Base-by-base conservation (phyloP, 2,888 invertebrate species). In the Diabrotica balteata region DNA sequence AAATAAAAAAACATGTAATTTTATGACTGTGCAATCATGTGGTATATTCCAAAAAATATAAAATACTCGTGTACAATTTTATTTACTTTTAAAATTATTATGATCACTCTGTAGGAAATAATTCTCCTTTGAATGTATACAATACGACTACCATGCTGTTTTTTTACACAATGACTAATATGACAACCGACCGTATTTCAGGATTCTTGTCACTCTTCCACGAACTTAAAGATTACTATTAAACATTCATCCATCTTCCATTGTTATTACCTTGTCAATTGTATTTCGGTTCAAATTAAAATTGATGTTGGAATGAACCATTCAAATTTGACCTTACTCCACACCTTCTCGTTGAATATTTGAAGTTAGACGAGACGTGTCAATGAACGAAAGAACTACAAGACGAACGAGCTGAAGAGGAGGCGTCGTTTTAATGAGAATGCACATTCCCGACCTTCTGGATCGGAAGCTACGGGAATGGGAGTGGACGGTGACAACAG, bases 381-480 rank as follows among this genome's bases (percentile, higher is more conserved):
- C 63, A 49, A 63, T 32, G 63, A 63, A 55, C 62, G 54, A 53
- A 54, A 62, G 42, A 62, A 54, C 17, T 54, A 53, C 22, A 61
- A 17, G 60, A 45, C 22, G 22, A 11, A 17, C 11, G 32, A 53
- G 22, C 11, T 46, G 54, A 46, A 10, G 54, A 17, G 47, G 47
- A 47, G 32, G 32, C 32, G 32, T 32, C 32, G 32, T 32, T 32
- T 32, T 45, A 47, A 22, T 46, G 63, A 32, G 57, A n/a, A 50
- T 47, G 50, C 22, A n/a, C n/a, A 32, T 32, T 32, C 11, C 43
- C 47, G 10, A 43, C 52, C 52, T 10, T 1, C 5, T 49, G 55
- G 49, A 55, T 44, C 45, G 57, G 51, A 63, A 63, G 57, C 49
- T 59, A 43, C 22, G 61, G 62, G 22, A 42, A 43, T 44, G 57